Evolutionary conservation across 2,888 invertebrate species (phyloP).

Genomic region (Priocnemis perturbator): DNA sequence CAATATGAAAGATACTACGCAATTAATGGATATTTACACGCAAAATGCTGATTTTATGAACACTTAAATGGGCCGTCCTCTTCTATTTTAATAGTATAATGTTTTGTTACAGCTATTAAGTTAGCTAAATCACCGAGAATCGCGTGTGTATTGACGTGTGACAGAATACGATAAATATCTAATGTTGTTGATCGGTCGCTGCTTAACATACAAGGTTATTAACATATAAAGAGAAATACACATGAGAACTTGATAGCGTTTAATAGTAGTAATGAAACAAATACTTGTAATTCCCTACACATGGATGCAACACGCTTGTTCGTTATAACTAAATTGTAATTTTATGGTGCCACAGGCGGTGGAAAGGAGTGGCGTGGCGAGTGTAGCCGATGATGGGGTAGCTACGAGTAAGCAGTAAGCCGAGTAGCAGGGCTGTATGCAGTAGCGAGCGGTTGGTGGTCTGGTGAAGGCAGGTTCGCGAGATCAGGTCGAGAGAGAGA

Average conservation of each 20-base stretch:
- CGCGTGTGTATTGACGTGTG: no score
- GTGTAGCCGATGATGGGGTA: slow-evolving; percentile 74
- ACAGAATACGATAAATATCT: no score
- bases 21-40: no score
- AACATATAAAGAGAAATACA: not conserved
- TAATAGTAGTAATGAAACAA: slow-evolving; percentile 8
- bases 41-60: no score
- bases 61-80: no score
- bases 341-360: slow-evolving; percentile 76
- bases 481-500: slow-evolving; percentile 36
- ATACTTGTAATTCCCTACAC: slow-evolving; percentile 51
- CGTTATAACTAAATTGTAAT: slow-evolving; percentile 73
- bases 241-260: slow-evolving; percentile 9
- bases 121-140: no score
- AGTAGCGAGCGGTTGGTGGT: slow-evolving; percentile 70
- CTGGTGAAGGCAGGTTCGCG: slow-evolving; percentile 63
- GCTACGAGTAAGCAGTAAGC: slow-evolving; percentile 74
- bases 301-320: slow-evolving; percentile 62
- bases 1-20: no score
- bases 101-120: no score
- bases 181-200: no score
- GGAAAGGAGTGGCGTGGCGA: slow-evolving; percentile 74
- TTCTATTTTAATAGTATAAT: no score
- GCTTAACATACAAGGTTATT: no score
- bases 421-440: slow-evolving; percentile 73